These are phyloP conservation scores for Tetragonisca angustula DNA, from an alignment of 2,888 invertebrate species.

Conservation along the genomic window DNA sequence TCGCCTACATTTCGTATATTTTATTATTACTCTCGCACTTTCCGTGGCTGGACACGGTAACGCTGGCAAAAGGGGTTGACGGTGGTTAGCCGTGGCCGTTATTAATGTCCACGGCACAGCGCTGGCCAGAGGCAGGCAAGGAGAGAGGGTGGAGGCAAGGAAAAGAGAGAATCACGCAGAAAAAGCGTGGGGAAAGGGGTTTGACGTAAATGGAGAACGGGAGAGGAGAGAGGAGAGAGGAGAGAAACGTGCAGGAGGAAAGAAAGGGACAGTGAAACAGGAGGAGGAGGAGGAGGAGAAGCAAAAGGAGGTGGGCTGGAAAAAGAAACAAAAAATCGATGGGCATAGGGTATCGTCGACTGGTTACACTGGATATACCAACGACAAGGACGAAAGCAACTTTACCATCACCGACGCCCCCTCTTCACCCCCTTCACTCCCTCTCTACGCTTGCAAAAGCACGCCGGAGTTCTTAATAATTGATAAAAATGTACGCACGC, in stretches of 20 bases:
- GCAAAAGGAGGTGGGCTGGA: conserved; percentile 7
- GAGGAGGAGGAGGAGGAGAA: background rate
- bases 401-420: conserved; percentile 44
- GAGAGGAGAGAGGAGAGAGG: background rate
- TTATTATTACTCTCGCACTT: conserved; percentile 80
- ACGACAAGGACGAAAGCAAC: conserved; percentile 63
- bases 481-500: conserved; percentile 83
- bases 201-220: conserved; percentile 51
- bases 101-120: conserved; percentile 80
- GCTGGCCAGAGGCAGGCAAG: conserved; percentile 38
- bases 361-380: conserved; percentile 56
- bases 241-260: background rate
- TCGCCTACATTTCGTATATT: conserved; percentile 79
- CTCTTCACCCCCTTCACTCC: background rate
- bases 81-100: conserved; percentile 79
- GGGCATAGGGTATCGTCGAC: conserved; percentile 70
- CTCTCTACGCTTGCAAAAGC: conserved; percentile 52
- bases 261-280: background rate
- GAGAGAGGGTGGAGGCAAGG: conserved; percentile 21
- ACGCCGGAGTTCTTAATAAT: conserved; percentile 82
- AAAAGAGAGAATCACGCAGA: conserved; percentile 46
- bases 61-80: conserved; percentile 70
- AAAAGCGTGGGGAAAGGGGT: conserved; percentile 40
- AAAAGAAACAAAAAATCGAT: conserved; percentile 51
- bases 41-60: conserved; percentile 74